These are phyloP conservation scores for Acanthisitta chloris DNA, from an alignment of 2,113 vertebrate species.

Conservation along the genomic window DNA sequence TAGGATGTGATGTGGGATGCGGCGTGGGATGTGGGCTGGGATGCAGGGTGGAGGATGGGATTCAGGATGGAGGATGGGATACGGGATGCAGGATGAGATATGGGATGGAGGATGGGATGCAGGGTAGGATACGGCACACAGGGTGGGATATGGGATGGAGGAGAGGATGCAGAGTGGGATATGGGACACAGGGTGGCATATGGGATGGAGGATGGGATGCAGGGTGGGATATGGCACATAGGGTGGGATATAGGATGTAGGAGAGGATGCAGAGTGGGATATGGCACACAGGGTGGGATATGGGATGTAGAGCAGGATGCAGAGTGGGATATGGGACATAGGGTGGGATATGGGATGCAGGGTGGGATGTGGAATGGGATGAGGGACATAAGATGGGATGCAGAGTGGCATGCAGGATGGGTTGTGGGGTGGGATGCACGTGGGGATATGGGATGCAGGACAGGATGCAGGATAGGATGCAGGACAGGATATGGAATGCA, in stretches of 20 bases:
- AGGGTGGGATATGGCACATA: neutral
- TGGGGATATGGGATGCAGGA: neutral
- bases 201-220: neutral
- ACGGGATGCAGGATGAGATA: neutral
- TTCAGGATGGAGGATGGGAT: neutral
- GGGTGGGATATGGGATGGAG: neutral
- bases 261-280: too few relatives aligned
- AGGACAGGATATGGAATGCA: too few relatives aligned
- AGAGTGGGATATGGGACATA: neutral
- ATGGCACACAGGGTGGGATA: neutral
- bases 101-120: neutral
- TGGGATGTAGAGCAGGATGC: neutral
- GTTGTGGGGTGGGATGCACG: neutral
- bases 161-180: neutral
- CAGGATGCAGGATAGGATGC: neutral
- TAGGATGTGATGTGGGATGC: neutral
- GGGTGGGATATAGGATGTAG: neutral
- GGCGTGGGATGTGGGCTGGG: neutral
- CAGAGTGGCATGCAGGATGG: accelerated
- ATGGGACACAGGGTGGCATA: neutral
- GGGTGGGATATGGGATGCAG: neutral
- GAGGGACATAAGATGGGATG: neutral
- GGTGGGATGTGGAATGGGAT: neutral
- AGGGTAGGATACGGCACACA: accelerated
- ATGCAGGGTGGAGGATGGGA: neutral